Evolutionary conservation across 2,888 invertebrate genomes (phyloP).

Genomic region (Cosmia pyralina): DNA sequence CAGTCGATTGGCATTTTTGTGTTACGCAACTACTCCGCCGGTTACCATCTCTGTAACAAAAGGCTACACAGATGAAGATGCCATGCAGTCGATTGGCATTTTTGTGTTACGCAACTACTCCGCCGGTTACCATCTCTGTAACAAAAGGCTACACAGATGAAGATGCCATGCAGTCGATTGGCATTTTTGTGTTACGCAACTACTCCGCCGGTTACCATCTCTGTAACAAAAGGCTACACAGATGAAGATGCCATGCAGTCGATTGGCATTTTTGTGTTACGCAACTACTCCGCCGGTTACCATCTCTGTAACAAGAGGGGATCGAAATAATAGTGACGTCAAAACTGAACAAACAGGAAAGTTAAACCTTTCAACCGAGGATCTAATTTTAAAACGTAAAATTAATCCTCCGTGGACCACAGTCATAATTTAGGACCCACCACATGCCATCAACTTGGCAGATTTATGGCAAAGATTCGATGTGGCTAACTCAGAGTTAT

Average conservation of each 20-base stretch:
- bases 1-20: too few species aligned
- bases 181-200: too few species aligned
- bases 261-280: too few species aligned
- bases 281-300: too few species aligned
- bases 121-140: neutral
- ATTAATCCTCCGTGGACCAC: constrained; percentile 51
- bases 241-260: too few species aligned
- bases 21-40: too few species aligned
- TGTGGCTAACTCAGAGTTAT: constrained; percentile 58
- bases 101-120: too few species aligned
- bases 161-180: too few species aligned
- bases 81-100: too few species aligned
- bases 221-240: neutral
- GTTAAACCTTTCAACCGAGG: neutral
- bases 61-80: too few species aligned
- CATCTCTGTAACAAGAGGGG: neutral
- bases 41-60: neutral
- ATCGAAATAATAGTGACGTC: neutral
- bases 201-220: too few species aligned
- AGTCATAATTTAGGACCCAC: constrained; percentile 56
- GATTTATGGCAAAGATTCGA: constrained; percentile 63
- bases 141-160: neutral
- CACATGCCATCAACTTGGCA: constrained; percentile 54
- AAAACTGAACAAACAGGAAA: constrained; percentile 7
- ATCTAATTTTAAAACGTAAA: constrained; percentile 53